Percentiles rank a stretch among this genome's conserved stretches.
Conservation (phyloP, 2,888 invertebrate genomes). For the Scelioninae gen. 2 region DNA sequence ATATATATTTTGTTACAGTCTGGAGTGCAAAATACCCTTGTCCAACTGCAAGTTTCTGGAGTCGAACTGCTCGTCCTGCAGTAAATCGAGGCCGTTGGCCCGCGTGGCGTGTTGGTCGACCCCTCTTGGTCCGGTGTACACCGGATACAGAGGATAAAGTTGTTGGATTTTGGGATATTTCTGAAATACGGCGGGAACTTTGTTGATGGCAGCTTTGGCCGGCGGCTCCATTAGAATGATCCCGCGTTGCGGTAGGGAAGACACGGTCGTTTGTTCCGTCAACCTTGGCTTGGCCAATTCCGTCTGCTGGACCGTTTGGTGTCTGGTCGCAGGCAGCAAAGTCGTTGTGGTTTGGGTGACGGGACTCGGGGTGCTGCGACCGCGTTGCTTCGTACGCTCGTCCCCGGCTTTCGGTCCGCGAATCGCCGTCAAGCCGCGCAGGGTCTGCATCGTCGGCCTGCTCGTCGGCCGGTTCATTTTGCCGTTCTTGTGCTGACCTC, state of each 20-base stretch:
- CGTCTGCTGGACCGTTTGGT: conserved; percentile 43
- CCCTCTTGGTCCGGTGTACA: conserved; percentile 71
- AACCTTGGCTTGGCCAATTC: conserved; percentile 61
- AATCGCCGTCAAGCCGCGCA: conserved; percentile 76
- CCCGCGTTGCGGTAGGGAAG: conserved; percentile 71
- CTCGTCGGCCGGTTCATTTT: conserved; percentile 70
- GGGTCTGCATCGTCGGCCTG: conserved; percentile 77
- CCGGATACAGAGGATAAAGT: conserved; percentile 80
- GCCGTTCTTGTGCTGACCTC: conserved; percentile 72
- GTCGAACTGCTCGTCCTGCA: conserved; percentile 72
- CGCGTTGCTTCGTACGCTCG: conserved; percentile 65
- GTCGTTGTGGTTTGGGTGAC: conserved; percentile 58
- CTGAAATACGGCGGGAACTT: conserved; percentile 84
- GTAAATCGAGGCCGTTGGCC: conserved; percentile 71
- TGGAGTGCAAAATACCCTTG: conserved; percentile 66
- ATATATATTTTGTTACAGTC: too few relatives aligned
- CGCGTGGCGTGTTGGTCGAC: conserved; percentile 69
- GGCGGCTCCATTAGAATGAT: conserved; percentile 73
- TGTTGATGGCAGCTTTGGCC: conserved; percentile 73
- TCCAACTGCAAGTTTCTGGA: conserved; percentile 69
- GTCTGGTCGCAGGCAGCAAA: conserved; percentile 57
- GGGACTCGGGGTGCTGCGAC: conserved; percentile 67
- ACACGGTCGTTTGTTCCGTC: conserved; percentile 66
- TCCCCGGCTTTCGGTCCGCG: conserved; percentile 65
- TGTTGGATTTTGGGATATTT: conserved; percentile 86